Evolutionary conservation across 2,113 vertebrate genomes (phyloP).

Genomic region (Capra hircus): DNA sequence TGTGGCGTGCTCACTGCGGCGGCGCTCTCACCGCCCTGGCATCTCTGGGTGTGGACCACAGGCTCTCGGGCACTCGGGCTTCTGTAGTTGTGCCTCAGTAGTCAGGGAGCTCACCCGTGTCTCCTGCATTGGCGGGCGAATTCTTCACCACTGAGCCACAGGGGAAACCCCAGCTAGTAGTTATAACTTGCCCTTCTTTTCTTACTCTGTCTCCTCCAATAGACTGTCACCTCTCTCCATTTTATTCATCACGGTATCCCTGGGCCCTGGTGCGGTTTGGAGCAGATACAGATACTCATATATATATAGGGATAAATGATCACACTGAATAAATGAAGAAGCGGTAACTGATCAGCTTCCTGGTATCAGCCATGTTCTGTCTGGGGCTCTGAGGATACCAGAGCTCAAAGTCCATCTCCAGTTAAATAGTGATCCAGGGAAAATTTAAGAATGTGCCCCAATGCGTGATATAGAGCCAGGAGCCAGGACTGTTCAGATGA

Average conservation of each 20-base stretch:
- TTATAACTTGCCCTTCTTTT: background rate
- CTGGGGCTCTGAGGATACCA: background rate
- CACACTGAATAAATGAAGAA: background rate
- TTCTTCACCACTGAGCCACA: background rate
- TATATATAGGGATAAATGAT: background rate
- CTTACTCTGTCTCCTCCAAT: background rate
- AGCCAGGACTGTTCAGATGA: background rate
- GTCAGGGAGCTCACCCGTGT: background rate
- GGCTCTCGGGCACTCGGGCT: background rate
- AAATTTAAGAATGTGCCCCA: background rate
- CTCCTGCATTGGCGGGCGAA: background rate
- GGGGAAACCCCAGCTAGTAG: background rate
- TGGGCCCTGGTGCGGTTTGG: background rate
- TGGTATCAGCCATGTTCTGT: background rate
- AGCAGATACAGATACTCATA: background rate
- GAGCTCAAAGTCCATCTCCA: background rate
- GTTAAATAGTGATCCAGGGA: background rate
- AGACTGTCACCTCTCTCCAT: background rate
- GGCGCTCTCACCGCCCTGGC: accelerated
- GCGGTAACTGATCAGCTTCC: background rate
- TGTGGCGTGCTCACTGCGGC: accelerated
- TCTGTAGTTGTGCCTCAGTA: background rate
- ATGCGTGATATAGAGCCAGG: background rate
- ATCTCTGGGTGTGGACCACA: background rate
- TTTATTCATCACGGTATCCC: background rate